A percentile compares a stretch with the other conserved stretches of the same genome.
phyloP scores from a whole-genome alignment of 2,113 vertebrate species.

The Oryzias woworae region DNA sequence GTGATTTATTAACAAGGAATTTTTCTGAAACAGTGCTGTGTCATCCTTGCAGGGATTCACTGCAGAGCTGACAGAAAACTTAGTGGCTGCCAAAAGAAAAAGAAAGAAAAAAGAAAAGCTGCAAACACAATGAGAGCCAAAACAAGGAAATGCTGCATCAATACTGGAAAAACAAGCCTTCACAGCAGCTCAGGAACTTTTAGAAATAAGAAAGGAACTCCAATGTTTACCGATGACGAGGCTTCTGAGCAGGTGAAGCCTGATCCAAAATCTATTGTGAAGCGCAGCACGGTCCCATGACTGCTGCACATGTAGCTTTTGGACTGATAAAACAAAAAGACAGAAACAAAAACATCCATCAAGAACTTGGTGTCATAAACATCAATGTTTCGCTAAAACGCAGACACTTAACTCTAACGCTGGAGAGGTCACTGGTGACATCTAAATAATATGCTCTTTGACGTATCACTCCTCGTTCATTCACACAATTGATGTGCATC shows the following conservation, averaged over 20 bases:
- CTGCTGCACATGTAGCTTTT: constrained; percentile 89
- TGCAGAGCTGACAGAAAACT: neutral
- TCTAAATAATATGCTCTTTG: no score
- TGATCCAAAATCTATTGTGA: constrained; percentile 86
- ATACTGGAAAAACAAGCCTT: neutral
- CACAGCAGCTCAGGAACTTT: no score
- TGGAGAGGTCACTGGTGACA: no score
- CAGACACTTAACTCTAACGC: no score
- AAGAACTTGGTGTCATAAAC: neutral
- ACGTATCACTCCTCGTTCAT: no score
- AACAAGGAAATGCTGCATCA: neutral
- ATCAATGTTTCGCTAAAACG: neutral
- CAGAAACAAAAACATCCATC: neutral
- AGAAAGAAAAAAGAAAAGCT: neutral
- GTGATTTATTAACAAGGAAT: neutral
- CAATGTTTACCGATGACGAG: constrained; percentile 80
- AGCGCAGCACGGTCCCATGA: constrained; percentile 84
- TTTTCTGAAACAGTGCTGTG: neutral
- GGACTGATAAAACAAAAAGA: constrained; percentile 76
- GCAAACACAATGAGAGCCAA: neutral
- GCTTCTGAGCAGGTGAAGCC: constrained; percentile 90
- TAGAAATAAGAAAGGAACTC: neutral
- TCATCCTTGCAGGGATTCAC: neutral
- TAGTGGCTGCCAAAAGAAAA: neutral
- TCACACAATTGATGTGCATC: no score